phyloP scores from a whole-genome alignment of 2,113 vertebrate genomes.

The Amia ocellicauda region DNA sequence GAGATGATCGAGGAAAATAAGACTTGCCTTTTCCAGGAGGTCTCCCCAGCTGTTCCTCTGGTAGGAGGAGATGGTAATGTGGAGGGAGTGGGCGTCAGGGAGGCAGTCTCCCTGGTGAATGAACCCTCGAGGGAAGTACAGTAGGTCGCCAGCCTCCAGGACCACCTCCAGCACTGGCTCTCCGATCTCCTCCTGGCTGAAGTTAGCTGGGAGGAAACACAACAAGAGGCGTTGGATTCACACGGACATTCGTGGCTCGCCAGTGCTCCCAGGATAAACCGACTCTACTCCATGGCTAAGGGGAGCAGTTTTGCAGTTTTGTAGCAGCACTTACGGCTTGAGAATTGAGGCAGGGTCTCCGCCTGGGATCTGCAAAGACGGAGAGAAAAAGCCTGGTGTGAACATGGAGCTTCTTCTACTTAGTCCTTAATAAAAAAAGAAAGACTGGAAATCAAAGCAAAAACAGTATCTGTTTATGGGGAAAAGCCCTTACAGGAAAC shows the following conservation, averaged over 20 bases:
- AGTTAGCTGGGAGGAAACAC: conserved; percentile 66
- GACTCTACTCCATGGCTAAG: too few relatives aligned
- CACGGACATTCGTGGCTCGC: too few relatives aligned
- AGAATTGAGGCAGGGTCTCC: conserved; percentile 63
- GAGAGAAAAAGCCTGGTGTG: too few relatives aligned
- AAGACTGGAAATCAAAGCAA: too few relatives aligned
- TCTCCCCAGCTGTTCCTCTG: conserved; percentile 95
- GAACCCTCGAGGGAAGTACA: conserved; percentile 93
- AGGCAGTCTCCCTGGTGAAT: conserved; percentile 89
- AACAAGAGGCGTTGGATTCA: background rate
- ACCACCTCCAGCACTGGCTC: conserved; percentile 82
- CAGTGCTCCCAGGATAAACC: too few relatives aligned
- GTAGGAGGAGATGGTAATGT: conserved; percentile 89
- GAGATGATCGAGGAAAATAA: background rate
- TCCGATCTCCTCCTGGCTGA: conserved; percentile 74
- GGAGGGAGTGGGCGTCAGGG: conserved; percentile 80
- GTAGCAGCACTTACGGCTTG: conserved; percentile 75
- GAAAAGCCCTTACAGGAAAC: too few relatives aligned
- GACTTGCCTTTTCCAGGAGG: conserved; percentile 72
- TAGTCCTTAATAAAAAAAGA: too few relatives aligned
- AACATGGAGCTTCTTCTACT: too few relatives aligned
- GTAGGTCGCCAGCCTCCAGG: conserved; percentile 85
- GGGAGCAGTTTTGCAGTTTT: too few relatives aligned
- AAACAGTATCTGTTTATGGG: too few relatives aligned
- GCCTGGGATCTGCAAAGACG: conserved; percentile 51